Conservation (phyloP, 35 echinoderm and acorn worm species). For the Heliocidaris erythrogramma region DNA sequence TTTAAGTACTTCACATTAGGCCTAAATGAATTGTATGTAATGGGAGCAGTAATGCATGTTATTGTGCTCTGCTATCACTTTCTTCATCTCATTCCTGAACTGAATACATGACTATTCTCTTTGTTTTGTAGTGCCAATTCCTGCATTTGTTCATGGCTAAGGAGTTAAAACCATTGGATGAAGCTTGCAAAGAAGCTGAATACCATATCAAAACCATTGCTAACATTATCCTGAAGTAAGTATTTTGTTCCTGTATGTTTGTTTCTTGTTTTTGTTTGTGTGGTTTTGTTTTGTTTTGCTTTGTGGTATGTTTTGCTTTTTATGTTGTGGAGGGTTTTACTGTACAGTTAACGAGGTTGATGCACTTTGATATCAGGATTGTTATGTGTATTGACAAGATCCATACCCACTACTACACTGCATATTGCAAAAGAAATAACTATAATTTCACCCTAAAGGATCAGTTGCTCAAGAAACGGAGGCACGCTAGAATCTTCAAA, state of each 20-base stretch:
- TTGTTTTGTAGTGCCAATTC: neutral
- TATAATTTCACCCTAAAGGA: too few relatives aligned
- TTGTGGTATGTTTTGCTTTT: neutral
- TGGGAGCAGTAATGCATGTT: neutral
- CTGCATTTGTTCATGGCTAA: neutral
- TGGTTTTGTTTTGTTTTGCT: neutral
- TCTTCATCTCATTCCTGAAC: neutral
- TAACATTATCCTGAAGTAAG: slow-evolving; percentile 15
- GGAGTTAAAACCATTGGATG: neutral
- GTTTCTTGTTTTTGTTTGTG: neutral
- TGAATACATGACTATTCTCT: neutral
- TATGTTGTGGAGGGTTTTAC: neutral
- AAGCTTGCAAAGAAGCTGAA: neutral
- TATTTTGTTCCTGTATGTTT: neutral
- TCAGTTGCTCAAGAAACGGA: too few relatives aligned
- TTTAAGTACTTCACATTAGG: neutral
- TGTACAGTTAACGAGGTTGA: neutral
- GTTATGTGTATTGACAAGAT: too few relatives aligned
- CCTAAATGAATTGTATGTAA: neutral
- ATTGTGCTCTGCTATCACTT: neutral
- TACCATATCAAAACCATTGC: neutral
- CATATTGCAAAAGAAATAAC: too few relatives aligned
- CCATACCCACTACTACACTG: too few relatives aligned
- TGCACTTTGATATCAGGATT: neutral
- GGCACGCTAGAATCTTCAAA: too few relatives aligned